Percentiles rank a stretch among this genome's conserved stretches.
Conservation (phyloP, 2,888 invertebrate species). For the Chrysolina oricalcia region DNA sequence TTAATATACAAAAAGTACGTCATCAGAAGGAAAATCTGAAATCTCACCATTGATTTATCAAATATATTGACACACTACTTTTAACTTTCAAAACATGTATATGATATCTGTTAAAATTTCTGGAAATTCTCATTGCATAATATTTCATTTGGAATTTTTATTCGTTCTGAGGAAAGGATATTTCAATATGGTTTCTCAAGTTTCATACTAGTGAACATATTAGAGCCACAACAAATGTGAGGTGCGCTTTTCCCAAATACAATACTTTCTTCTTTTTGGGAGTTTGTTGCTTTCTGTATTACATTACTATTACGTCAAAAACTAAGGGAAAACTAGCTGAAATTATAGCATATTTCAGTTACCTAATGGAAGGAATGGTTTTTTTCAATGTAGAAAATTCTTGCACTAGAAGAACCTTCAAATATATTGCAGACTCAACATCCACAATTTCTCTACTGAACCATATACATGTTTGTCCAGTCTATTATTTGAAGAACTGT, state of each 20-base stretch:
- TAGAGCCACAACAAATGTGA: no score
- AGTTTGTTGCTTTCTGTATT: no score
- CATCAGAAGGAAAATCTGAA: slow-evolving; percentile 4
- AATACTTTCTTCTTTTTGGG: no score
- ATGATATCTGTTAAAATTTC: slow-evolving; percentile 5
- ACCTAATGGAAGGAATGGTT: neutral
- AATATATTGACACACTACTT: slow-evolving; percentile 38
- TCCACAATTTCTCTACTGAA: slow-evolving; percentile 24
- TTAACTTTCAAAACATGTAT: slow-evolving; percentile 39
- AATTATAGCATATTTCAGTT: neutral
- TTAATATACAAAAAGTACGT: slow-evolving; percentile 32
- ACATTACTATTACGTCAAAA: no score
- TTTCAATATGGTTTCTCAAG: no score
- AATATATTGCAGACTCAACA: neutral
- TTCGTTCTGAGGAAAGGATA: neutral
- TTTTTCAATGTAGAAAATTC: no score
- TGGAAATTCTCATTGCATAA: no score
- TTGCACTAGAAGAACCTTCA: no score
- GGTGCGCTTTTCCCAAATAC: no score
- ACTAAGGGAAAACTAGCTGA: neutral
- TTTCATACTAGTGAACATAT: no score
- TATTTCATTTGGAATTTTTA: neutral
- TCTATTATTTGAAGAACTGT: slow-evolving; percentile 43
- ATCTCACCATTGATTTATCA: slow-evolving; percentile 20
- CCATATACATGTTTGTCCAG: slow-evolving; percentile 49